These are phyloP conservation scores for Dasypolia templi DNA, from an alignment of 2,888 invertebrate genomes.

Conservation along the genomic window DNA sequence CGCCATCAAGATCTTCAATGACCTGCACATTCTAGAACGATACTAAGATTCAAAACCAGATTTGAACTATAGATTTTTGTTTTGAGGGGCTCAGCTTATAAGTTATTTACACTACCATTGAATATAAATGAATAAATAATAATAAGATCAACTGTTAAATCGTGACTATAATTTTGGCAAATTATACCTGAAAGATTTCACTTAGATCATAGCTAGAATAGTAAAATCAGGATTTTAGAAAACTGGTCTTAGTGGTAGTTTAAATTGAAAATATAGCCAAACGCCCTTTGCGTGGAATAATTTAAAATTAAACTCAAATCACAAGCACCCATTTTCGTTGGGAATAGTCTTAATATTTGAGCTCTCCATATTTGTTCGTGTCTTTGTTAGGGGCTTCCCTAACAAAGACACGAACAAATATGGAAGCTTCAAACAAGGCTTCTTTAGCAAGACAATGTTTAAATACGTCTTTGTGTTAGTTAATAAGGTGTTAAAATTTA, in stretches of 20 bases:
- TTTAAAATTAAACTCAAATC: not conserved
- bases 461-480: constrained; percentile 8
- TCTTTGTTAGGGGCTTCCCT: too few species aligned
- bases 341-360: constrained; percentile 20
- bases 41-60: constrained; percentile 10
- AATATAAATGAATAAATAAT: too few species aligned
- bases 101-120: too few species aligned
- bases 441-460: constrained; percentile 5
- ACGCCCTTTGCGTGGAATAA: constrained; percentile 13
- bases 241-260: not conserved
- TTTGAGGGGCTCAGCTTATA: too few species aligned
- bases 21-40: constrained; percentile 10
- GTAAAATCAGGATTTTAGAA: not conserved
- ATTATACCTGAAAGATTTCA: not conserved
- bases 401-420: constrained; percentile 22
- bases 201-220: not conserved
- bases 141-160: not conserved
- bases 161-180: not conserved
- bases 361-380: too few species aligned
- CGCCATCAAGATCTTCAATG: constrained; percentile 21
- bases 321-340: not conserved
- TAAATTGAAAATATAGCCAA: not conserved
- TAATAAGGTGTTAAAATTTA: constrained; percentile 1
- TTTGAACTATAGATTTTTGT: too few species aligned
- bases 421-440: constrained; percentile 15